Evolutionary conservation across 2,113 vertebrate species (phyloP), one percentile per base, ranked within the genome.

Genomic region (Protobothrops flavoviridis): DNA sequence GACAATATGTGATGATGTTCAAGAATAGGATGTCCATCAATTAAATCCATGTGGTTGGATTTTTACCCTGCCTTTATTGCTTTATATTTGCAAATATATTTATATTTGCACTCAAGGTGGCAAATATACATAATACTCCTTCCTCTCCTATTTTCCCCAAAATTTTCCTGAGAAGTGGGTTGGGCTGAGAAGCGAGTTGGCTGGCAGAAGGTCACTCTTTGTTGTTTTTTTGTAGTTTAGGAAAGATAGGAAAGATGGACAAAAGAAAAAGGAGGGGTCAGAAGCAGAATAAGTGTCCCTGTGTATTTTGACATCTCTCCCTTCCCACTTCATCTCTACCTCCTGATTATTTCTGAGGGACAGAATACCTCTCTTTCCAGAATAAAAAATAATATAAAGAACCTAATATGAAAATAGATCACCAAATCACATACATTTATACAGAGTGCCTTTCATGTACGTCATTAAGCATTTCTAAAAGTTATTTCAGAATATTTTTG

Each of bases 381-480:
- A 81, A 81, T 39, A 81, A 81, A 39, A 39, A 43, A 81, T 43
- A 81, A 39, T 74, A 39, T 21, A 43, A 43, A 17, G 74, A 81
- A 21, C 21, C 33, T 81, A 81, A 81, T 39, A 6, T 81, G 15
- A 74, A 33, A 74, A 33, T 74, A 74, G n/a, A 74, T 74, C n/a
- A 74, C 5, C n/a, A 74, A 39, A 43, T 43, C 33, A 81, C 33
- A 21, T 39, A 39, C 57, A 91, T 2, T 59, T 92, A 64, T 93
- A 50, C 21, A 23, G 52, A 88, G 81, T 26, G 15, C 0, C 0
- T 24, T 94, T 91, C 55, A 92, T 24, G 50, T 94, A 13, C 26
- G 39, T 81, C 39, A 39, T 39, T 81, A 39, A 33, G 1, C 89
- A 92, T 92, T 95, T 96, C 89, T 93, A 87, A 90, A 93, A 95